Base-by-base conservation (phyloP, 92 coral and sea anemone genomes). In the Zoanthus gigantus region DNA sequence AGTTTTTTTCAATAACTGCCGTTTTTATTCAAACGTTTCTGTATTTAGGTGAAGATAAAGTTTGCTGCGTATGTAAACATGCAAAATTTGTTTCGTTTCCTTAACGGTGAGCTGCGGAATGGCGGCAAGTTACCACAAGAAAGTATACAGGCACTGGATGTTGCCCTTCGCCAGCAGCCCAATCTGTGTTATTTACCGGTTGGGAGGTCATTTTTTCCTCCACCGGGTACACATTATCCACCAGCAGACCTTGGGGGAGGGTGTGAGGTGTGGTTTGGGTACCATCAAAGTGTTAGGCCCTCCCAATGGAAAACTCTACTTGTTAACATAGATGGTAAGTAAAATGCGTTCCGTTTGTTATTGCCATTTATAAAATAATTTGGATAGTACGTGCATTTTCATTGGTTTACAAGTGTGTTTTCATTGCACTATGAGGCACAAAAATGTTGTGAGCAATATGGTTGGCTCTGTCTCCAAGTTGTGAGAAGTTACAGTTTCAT, bases 261-360 rank as follows among this genome's bases (percentile, higher is more conserved):
- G 47, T 63, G 77, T 67, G 92, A 90, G 48, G 47, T 90, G 28
- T 78, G 92, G 56, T 90, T 85, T 79, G 92, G 92, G 57, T 90
- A 85, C 57, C 72, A 78, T 28, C 92, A 90, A 47, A 78, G 83
- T 61, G 83, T 90, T 57, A 77, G 89, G 45, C 92, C 87, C 15
- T 90, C 87, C 6, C 86, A 90, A 52, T 90, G 92, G 92, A 79
- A 90, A 65, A 79, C 89, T 2, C 34, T 90, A 63, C 82, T 90
- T 15, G 89, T 90, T 50, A 79, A 90, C 71, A 84, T 90, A 52
- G 92, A 90, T 85, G 92, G 92, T 90, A 15, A 78, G 92, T 72
- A 32, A 32, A 5, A 15, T 12, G 30, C 28, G 5, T 16, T 4
- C 9, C 30, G 7, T 63, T 16, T 63, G 18, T 15, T 63, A 31